Evolutionary conservation across 1,140 invertebrate genomes (phyloP), one percentile per base, ranked within the genome.

Genomic region (Alviniconcha marisindica): DNA sequence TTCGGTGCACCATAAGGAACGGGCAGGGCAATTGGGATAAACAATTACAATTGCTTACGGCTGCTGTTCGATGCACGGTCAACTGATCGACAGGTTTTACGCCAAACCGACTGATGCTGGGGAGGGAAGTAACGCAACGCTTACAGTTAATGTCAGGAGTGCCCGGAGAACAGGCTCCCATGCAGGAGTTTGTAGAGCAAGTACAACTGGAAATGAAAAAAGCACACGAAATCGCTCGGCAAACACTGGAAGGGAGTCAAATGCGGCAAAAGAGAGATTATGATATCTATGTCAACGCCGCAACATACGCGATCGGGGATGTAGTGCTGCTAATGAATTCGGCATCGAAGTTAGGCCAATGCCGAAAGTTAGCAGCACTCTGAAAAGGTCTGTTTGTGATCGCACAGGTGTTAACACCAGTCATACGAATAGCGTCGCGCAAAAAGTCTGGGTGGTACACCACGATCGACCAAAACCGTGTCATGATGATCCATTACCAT

Each of bases 51-150:
- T 33, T 82, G 14, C 36, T 87, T 1, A 56, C 71, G 31, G 77
- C 38, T 54, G 86, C 84, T 0, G 24, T 83, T 1, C 63, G 79
- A 28, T 33, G 51, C 0, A 81, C 60, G 21, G 83, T 81, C 3
- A 69, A 86, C 38, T 21, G 80, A 24, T 10, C 31, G 2, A 87
- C 86, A 2, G 84, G 82, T 5, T 83, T 74, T 38, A 83, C 85
- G 14, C 56, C 85, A 0, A 88, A 88, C 66, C 51, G 40, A 31
- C 15, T 88, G 14, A 87, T 86, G 83, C 40, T 86, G 28, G 87
- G 87, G 0, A 42, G 83, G 12, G 83, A 86, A 44, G 83, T 84
- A 18, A n/a, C 18, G 12, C 31, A 33, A 21, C 85, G 76, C 69
- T 28, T 48, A 36, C 69, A 84, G n/a, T 48, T 84, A 0, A 44